Evolutionary conservation across 2,113 vertebrate genomes (phyloP).

Genomic region (Syngnathus typhle): DNA sequence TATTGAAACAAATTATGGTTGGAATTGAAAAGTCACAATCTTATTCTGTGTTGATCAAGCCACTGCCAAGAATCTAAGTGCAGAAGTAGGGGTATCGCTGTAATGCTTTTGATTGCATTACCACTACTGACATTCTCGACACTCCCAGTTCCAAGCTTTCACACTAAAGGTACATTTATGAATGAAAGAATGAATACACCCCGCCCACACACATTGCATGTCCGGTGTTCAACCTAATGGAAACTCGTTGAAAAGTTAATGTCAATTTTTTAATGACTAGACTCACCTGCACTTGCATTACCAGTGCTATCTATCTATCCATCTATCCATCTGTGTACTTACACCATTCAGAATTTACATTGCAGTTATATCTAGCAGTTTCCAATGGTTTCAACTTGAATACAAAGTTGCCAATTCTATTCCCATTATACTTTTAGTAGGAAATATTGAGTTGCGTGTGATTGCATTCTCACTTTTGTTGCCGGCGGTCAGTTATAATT

Average conservation of each 20-base stretch:
- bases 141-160: slow-evolving; percentile 45
- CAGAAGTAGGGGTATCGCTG: slow-evolving; percentile 80
- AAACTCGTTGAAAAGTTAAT: neutral
- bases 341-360: no score
- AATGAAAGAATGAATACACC: slow-evolving; percentile 19
- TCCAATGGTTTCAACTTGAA: no score
- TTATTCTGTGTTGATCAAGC: slow-evolving; percentile 99
- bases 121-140: slow-evolving; percentile 85
- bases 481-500: slow-evolving; percentile 32
- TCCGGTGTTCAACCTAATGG: neutral
- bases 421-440: neutral
- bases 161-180: slow-evolving; percentile 36
- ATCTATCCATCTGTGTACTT: no score
- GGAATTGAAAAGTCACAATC: slow-evolving; percentile 99
- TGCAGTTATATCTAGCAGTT: no score
- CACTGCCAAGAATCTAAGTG: slow-evolving; percentile 93
- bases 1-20: slow-evolving; percentile 99
- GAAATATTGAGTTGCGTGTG: neutral
- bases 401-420: neutral
- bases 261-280: neutral
- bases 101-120: slow-evolving; percentile 88
- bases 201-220: neutral
- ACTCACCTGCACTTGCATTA: neutral
- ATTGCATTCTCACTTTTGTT: neutral
- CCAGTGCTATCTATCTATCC: no score